Evolutionary conservation across 2,113 vertebrate genomes (phyloP), one percentile per base, ranked within the genome.

Genomic region (Cichladusa arquata): DNA sequence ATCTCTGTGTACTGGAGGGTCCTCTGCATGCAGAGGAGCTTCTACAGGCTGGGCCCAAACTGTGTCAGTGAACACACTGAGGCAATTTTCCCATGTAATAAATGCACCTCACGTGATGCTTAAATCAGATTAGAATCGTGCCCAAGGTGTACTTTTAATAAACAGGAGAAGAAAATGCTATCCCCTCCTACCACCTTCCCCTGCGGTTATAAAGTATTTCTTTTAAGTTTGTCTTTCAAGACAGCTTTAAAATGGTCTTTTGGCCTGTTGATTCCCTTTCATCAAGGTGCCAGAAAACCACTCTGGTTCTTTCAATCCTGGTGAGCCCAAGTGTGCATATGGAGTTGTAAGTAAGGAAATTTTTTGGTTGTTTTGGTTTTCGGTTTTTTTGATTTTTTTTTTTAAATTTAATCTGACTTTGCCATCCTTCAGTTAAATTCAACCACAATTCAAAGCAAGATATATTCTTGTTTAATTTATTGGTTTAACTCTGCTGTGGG

Each of bases 81-180:
- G 89, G 87, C 91, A 85, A 66, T 90, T 96, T 97, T 97, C 96
- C 94, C 95, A 95, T 94, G 92, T 94, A 90, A 92, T 82, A 88
- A 92, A 67, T 80, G 26, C 33, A 64, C 47, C 58, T 94, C 89
- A 96, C 26, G 56, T 96, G 89, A 96, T 85, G 9, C 40, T 67
- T 93, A 61, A 90, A 93, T 89, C 91, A 97, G 93, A 97, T 95
- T 96, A 93, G 80, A 95, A 88, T 40, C 17, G 14, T 85, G 87
- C 94, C 92, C 53, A 90, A 92, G 91, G 89, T 88, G 70, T 91
- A 62, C 86, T 89, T 95, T 95, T 82, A 93, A 96, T 96, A 95
- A 95, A 88, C 66, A 95, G 36, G 14, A 84, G 87, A 79, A 92
- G 58, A 92, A 94, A 93, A 95, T 76, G 53, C 44, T 93, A 78